Evolutionary conservation across 2,888 invertebrate species (phyloP), one percentile per base, ranked within the genome.

Genomic region (Lepidochrysops patricia): DNA sequence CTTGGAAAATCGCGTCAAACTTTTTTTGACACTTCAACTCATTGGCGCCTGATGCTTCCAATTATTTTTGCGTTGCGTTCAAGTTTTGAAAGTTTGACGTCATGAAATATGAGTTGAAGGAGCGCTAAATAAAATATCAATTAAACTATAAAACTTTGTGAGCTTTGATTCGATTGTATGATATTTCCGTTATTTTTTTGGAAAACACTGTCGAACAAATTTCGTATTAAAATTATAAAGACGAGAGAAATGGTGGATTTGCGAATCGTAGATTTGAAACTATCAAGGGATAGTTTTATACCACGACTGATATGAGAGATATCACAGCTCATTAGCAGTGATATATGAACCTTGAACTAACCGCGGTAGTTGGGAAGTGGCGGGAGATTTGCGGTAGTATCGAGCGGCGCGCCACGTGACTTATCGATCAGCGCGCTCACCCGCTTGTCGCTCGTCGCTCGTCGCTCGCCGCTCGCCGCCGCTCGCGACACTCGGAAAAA

Each of bases 401-500:
- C 74, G 76, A 79, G 80, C 80, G 79, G 74, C 72, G 75, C 73
- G 71, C 83, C 87, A 85, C 87, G 88, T 88, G 87, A 87, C 86
- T 87, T 88, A 89, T 89, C 88, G 88, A 89, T 87, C 87, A 88
- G 84, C 83, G 77, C 76, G 82, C 43, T 43, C 4, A 1, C 43
- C 43, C 19, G 43, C 43, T 43, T 19, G 43, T 12, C 19, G 15
- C 37, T 35, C n/a, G 3, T n/a, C 35, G 32, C 32, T 35, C 15
- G 35, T 13, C 35, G 37, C 15, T 37, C 3, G 6, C 37, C 19
- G 37, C 37, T 15, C 9, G 37, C 37, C 7, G 19, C 43, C 43
- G 43, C 84, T 82, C 86, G 84, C 86, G 85, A 85, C 87, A 87
- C 88, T 85, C 84, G 83, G 87, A 88, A 88, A 88, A 89, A 89